Evolutionary conservation across 2,888 invertebrate species (phyloP).

Genomic region (Macroteleia sp.): DNA sequence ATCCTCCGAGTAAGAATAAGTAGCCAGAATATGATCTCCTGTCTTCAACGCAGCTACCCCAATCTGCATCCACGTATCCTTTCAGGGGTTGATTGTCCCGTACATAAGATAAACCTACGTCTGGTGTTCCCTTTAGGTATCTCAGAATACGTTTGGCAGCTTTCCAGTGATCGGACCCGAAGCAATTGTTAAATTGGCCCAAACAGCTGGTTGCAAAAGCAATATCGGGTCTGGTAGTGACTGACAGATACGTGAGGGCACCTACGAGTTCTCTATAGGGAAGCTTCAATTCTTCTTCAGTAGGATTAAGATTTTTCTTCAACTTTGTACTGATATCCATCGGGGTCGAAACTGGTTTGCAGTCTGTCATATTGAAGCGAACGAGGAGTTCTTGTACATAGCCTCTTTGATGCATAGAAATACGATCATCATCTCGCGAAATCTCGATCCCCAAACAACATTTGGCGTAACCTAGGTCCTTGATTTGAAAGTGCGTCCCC

Average conservation of each 20-base stretch:
- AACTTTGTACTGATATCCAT: not conserved
- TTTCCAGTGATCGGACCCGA: not conserved
- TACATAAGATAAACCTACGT: not conserved
- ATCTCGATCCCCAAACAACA: too few species aligned
- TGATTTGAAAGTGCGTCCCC: not conserved
- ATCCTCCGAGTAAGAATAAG: not conserved
- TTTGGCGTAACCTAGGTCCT: not conserved
- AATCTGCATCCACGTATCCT: slow-evolving; percentile 1
- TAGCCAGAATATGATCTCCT: not conserved
- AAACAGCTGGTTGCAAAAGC: not conserved
- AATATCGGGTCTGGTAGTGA: not conserved
- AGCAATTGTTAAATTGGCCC: slow-evolving; percentile 5
- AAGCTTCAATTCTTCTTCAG: not conserved
- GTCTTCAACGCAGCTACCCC: not conserved
- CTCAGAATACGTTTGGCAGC: not conserved
- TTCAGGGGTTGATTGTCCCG: not conserved
- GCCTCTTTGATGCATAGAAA: not conserved
- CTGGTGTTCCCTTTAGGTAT: not conserved
- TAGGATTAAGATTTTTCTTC: not conserved
- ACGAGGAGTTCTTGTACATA: not conserved
- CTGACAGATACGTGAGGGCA: not conserved
- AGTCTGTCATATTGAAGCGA: not conserved
- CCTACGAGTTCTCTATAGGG: slow-evolving; percentile 3
- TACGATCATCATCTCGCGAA: not conserved
- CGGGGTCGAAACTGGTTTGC: not conserved